phyloP scores from a whole-genome alignment of 2,797 vertebrate species.

The Acanthurus tractus region DNA sequence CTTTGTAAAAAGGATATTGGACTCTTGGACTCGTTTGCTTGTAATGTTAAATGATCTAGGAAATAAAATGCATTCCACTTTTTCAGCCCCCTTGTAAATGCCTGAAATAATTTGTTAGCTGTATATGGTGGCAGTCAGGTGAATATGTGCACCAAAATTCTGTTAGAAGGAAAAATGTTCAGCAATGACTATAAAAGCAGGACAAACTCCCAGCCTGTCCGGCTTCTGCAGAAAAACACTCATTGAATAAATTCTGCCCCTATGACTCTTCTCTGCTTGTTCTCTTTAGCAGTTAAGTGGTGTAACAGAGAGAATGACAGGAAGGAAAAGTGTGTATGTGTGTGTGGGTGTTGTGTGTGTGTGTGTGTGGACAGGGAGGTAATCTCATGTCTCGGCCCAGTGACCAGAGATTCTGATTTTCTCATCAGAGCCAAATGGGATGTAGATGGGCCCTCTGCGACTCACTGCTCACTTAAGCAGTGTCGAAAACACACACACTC shows the following conservation, averaged over 20 bases:
- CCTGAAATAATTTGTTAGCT: background rate
- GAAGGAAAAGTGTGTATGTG: background rate
- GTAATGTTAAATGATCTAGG: conserved; percentile 8
- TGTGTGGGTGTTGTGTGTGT: background rate
- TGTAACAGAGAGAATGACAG: conserved; percentile 21
- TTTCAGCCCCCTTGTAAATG: background rate
- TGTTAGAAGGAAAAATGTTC: conserved; percentile 10
- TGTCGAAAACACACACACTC: background rate
- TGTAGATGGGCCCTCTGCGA: conserved; percentile 56
- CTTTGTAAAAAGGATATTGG: background rate
- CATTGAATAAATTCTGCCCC: conserved; percentile 40
- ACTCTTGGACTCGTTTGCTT: conserved; percentile 4
- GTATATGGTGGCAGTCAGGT: background rate
- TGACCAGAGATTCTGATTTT: conserved; percentile 61
- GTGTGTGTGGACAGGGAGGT: conserved; percentile 15
- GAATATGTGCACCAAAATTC: conserved; percentile 2
- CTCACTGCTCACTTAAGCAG: conserved; percentile 48
- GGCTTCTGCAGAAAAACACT: conserved; percentile 24
- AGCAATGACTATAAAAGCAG: background rate
- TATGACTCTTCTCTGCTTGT: conserved; percentile 28
- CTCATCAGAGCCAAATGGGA: conserved; percentile 65
- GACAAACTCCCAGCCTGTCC: conserved; percentile 6
- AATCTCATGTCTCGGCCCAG: conserved; percentile 54
- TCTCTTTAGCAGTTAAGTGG: conserved; percentile 39
- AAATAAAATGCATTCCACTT: background rate